Evolutionary conservation across 2,888 invertebrate species (phyloP), one percentile per base, ranked within the genome.

Genomic region (Corythucha ciliata): DNA sequence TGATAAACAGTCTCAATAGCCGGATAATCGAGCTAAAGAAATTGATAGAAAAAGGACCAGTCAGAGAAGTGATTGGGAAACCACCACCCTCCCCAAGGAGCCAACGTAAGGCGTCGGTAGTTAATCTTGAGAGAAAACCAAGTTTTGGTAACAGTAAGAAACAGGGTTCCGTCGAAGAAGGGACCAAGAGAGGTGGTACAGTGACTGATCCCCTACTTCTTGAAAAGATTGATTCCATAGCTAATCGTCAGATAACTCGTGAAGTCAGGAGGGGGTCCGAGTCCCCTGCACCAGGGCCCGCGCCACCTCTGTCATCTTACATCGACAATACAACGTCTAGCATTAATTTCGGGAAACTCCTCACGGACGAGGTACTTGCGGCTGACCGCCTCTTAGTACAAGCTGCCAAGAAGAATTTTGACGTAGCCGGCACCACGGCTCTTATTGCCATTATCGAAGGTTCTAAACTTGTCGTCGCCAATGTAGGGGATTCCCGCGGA

Each of bases 401-500:
- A 66, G 79, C 81, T 49, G 89, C 90, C 7, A 90, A 89, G 66
- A 79, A 83, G 60, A 80, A 80, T 52, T 68, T 71, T 65, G 75
- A 78, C 63, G 71, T 77, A 33, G 76, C 77, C 59, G 94, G 96
- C 14, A 92, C 93, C 20, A 96, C 96, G 22, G 91, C 92, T 2
- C 70, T 96, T 37, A 83, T 94, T 60, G 93, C 92, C 24, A 71
- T 94, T 14, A 72, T 94, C 60, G 86, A 91, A 67, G 82, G 78
- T 33, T 79, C 81, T 61, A 78, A 81, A 62, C 70, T 96, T 57
- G 81, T 87, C 58, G 92, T 96, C 22, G 94, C 93, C 12, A 96
- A 96, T 74, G 93, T 96, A 21, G 96, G 96, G 3, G 96, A 96
- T 69, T 94, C 94, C 0, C 74, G 96, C 58, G 96, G 92, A 24